A percentile compares a stretch with the other conserved stretches of the same genome.
Conservation (phyloP, 1,140 invertebrate species). For the Papilio dardanus region DNA sequence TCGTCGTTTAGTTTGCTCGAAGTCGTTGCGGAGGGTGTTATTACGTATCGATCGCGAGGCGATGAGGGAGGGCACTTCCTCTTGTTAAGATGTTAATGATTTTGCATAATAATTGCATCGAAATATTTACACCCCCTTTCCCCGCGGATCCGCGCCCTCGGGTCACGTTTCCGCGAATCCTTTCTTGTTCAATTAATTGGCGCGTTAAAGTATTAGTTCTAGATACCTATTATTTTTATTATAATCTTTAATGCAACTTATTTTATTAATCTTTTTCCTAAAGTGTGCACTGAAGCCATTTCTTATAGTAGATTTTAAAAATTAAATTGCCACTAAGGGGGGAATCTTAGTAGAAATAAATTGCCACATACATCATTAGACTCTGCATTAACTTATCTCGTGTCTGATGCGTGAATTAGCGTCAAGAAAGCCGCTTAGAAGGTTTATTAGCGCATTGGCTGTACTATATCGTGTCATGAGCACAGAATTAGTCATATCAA, state of each 20-base stretch:
- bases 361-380: constrained; percentile 5
- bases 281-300: no score
- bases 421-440: constrained; percentile 42
- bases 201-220: constrained; percentile 20
- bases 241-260: not conserved
- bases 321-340: not conserved
- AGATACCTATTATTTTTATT: constrained; percentile 6
- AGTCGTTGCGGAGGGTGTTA: constrained; percentile 39
- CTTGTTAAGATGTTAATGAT: constrained; percentile 67
- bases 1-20: constrained; percentile 37
- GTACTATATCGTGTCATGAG: constrained; percentile 33
- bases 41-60: constrained; percentile 52
- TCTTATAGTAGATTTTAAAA: no score
- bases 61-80: constrained; percentile 51
- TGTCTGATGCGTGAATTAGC: constrained; percentile 50
- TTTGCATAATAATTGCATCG: constrained; percentile 69
- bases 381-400: constrained; percentile 46
- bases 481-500: constrained; percentile 35
- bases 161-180: constrained; percentile 39
- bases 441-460: constrained; percentile 40
- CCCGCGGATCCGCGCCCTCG: constrained; percentile 36
- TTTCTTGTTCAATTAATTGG: constrained; percentile 36
- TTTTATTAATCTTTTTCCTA: not conserved
- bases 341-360: not conserved
- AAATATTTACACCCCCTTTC: constrained; percentile 35